A percentile compares a stretch with the other conserved stretches of the same genome.
These are phyloP conservation scores for Cataglyphis hispanica DNA, from an alignment of 1,140 invertebrate species.

Conservation along the genomic window DNA sequence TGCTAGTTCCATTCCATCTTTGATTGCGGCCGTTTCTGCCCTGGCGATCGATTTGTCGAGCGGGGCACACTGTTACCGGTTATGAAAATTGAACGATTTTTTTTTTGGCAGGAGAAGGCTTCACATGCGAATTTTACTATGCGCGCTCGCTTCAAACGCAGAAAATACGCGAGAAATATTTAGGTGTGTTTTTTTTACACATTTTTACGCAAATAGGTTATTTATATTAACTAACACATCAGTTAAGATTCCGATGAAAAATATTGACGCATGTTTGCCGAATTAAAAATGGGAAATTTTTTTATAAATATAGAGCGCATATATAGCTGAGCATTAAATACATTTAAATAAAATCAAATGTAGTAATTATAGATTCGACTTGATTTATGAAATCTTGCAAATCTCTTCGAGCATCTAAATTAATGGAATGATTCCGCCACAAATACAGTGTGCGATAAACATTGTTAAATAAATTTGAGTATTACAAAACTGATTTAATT, in stretches of 20 bases:
- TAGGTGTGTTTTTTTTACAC: not conserved
- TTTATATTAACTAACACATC: not conserved
- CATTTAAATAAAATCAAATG: not conserved
- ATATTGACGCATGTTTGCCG: not conserved
- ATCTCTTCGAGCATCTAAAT: slow-evolving; percentile 5
- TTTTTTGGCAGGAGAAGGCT: slow-evolving; percentile 33
- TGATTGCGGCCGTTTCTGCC: slow-evolving; percentile 52
- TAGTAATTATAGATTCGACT: not conserved
- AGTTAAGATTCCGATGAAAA: slow-evolving; percentile 3
- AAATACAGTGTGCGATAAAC: not conserved
- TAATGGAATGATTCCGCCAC: not conserved
- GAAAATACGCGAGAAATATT: slow-evolving; percentile 3
- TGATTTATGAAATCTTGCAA: not conserved
- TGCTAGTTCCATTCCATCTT: slow-evolving; percentile 57
- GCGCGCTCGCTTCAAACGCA: not conserved
- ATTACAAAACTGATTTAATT: slow-evolving; percentile 19
- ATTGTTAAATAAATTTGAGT: slow-evolving; percentile 36
- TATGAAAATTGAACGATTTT: slow-evolving; percentile 63
- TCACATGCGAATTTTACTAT: not conserved
- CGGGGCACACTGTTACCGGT: slow-evolving; percentile 33
- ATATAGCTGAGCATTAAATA: not conserved
- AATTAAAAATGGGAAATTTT: not conserved
- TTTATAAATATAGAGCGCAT: too few species aligned
- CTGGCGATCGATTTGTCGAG: slow-evolving; percentile 69
- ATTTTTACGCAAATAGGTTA: not conserved